Base-by-base conservation (phyloP, 2,113 vertebrate species). In the Ascaphus truei region DNA sequence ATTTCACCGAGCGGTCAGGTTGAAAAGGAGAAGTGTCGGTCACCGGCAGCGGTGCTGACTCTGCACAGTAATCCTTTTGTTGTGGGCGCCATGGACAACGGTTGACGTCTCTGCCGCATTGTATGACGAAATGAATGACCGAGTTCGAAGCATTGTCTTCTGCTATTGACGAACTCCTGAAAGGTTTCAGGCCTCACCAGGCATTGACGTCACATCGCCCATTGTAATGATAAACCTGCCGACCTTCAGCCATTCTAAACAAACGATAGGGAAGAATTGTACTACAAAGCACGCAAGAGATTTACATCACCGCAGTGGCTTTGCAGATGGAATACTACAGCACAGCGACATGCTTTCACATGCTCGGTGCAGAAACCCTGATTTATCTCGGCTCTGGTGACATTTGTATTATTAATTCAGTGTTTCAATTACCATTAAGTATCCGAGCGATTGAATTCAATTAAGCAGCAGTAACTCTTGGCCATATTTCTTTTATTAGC, bases 141-240 rank as follows among this genome's bases (percentile, higher is more conserved):
- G n/a, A 51, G 50, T 69, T 60, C 51, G 18, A 65, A 37, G 66
- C 56, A 69, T 69, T 69, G 66, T 69, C 55, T 68, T 60, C 60
- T 48, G 50, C 41, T 69, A 59, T 69, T 69, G 66, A 69, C 55
- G 27, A 59, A 60, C 48, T 60, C 66, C 31, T 39, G 30, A 69
- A 68, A 69, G 66, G 66, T 69, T 69, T 55, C 55, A 60, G 16
- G 41, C 66, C 18, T 34, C n/a, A 20, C 39, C 43, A 59, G 66
- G 18, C 41, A 69, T 59, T 60, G 66, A 60, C 66, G 66, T 69
- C 66, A 69, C 36, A 15, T n/a, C 55, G 51, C 55, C 57, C 66
- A 55, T 50, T 59, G 55, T 69, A 60, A 59, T 69, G 66, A 69
- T 69, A 69, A 69, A 69, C 66, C 56, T 48, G 43, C 18, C 30